Evolutionary conservation across 1,140 invertebrate genomes (phyloP), one percentile per base, ranked within the genome.

Genomic region (Zaprionus africanus): DNA sequence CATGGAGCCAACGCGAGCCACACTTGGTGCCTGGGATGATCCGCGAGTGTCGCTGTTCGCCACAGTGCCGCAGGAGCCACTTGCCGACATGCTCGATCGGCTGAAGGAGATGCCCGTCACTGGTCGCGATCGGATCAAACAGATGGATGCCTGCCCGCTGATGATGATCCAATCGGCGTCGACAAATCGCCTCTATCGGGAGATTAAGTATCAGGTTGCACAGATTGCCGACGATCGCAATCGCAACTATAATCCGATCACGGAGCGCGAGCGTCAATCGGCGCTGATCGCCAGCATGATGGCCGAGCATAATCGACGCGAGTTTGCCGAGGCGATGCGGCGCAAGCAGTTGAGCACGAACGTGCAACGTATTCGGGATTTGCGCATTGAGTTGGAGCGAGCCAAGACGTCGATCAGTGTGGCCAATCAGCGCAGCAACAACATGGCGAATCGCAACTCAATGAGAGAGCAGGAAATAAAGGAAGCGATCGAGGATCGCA

Each of bases 11-110:
- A 5, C 68, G 1, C 68, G 68, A 38, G 64, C 60, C 1, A 69
- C 68, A 9, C 57, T 66, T 12, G 83, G 83, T 1, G 83, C 80
- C 26, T 87, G 74, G 66, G 83, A 87, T 51, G 43, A 87, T 54
- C 83, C 83, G 5, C 58, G 80, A 0, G 43, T 69, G 2, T 75
- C 83, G 15, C 53, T 87, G 31, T 87, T 87, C 3, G 83, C 83
- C 34, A 69, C 73, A 0, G 51, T 79, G 24, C 60, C 58, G 36
- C 83, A 87, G 57, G 83, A 87, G 67, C 83, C 83, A 0, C 7
- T 83, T 0, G 46, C 31, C 1, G 76, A 87, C 17, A 80, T 87
- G 80, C 34, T 87, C 26, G 31, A 53, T 0, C 60, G 61, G 1
- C 1, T 87, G 7, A 74, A 69, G 53, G 9, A 51, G 46, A 2